Evolutionary conservation across 2,888 invertebrate species (phyloP).

Genomic region (Ashinkailepas kermadecensis): DNA sequence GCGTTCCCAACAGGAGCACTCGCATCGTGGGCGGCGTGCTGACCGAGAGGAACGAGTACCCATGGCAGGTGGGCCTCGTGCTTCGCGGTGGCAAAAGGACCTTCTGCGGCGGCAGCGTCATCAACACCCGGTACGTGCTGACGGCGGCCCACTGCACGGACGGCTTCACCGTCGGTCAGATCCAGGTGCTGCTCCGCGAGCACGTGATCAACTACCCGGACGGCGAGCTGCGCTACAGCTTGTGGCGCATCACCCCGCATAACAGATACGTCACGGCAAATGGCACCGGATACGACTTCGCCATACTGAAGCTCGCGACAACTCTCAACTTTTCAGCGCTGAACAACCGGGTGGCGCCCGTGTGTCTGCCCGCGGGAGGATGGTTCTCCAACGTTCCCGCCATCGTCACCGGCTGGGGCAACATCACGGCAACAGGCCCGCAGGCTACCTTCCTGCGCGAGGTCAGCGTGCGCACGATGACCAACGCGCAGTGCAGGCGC

Average conservation of each 20-base stretch:
- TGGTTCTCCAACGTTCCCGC: neutral
- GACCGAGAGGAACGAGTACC: neutral
- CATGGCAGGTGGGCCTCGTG: neutral
- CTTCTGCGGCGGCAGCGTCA: neutral
- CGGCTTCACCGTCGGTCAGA: neutral
- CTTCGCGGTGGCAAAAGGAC: neutral
- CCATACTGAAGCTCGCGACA: conserved; percentile 17
- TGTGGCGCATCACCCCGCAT: neutral
- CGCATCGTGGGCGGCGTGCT: neutral
- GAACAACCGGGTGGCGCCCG: conserved; percentile 23
- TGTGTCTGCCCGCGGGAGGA: conserved; percentile 18
- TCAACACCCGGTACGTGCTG: neutral
- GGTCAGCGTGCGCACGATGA: conserved; percentile 25
- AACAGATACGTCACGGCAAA: neutral
- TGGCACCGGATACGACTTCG: conserved; percentile 20
- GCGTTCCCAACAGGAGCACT: neutral
- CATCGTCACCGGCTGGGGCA: conserved; percentile 25
- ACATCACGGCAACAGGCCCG: neutral
- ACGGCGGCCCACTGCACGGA: neutral
- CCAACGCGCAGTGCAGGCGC: conserved; percentile 11
- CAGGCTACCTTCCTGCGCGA: conserved; percentile 16
- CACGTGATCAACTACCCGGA: neutral
- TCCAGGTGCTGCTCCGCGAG: neutral
- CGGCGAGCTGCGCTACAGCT: neutral
- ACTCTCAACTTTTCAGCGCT: neutral